Evolutionary conservation across 2,113 vertebrate species (phyloP), one percentile per base, ranked within the genome.

Genomic region (Prionailurus viverrinus): DNA sequence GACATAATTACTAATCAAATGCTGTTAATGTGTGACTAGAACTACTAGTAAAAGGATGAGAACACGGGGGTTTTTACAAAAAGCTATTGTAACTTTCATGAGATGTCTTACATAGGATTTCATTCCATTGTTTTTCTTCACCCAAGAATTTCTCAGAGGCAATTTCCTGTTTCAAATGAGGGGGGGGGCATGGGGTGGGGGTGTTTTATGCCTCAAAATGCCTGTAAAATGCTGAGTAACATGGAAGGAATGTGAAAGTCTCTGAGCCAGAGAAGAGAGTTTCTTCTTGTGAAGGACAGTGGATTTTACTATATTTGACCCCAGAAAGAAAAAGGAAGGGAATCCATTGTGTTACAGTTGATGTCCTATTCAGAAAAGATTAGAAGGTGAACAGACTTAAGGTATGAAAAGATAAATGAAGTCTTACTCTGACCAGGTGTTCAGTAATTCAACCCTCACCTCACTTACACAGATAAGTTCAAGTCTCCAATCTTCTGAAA

Each of bases 161-260:
- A 69, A 89, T 97, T 98, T 98, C 88, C 97, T 96, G 55, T 97
- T 83, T 41, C 93, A 95, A 95, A 94, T 1, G 0, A 92, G 74
- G 93, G 94, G 23, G 66, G 8, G 29, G 76, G 27, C 27, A 6
- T 0, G 23, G 9, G 5, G 4, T 3, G 1, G 25, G 11, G 36
- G 11, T 36, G 63, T 87, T 96, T 53, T 94, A 83, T 89, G 93
- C 80, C 33, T 98, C 68, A 69, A 89, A 95, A 76, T 27, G 7
- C 0, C 61, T 29, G 5, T 74, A 65, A 45, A 96, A 16, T 82
- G 95, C 61, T 95, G 92, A 92, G 55, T 80, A 95, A 96, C 0
- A 0, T 1, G 29, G 87, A 98, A 94, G 78, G 95, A 97, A 97
- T 81, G 66, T 93, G 80, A 66, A 85, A 73, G 19, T 39, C 27